These are phyloP conservation scores for Pogoniulus pusillus DNA, from an alignment of 2,797 vertebrate species.

Conservation along the genomic window DNA sequence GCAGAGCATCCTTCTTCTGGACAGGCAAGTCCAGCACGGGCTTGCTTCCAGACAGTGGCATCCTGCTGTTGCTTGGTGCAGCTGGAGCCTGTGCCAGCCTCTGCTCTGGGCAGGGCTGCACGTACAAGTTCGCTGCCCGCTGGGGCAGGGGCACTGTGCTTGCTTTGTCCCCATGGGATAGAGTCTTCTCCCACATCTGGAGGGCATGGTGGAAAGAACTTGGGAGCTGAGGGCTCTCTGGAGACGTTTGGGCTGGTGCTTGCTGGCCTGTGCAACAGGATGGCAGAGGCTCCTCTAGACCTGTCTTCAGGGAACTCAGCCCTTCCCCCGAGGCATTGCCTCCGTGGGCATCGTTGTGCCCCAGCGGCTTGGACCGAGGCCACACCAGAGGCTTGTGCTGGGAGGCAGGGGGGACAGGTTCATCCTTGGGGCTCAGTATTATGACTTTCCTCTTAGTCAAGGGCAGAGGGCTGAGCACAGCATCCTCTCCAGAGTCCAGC, in stretches of 20 bases:
- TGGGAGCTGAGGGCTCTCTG: background rate
- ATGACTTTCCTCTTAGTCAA: background rate
- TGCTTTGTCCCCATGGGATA: background rate
- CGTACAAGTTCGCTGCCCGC: background rate
- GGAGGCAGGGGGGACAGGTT: background rate
- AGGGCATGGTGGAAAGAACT: conserved; percentile 59
- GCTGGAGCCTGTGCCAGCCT: rapidly evolving
- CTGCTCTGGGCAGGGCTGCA: background rate
- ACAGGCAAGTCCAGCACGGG: background rate
- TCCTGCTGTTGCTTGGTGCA: background rate
- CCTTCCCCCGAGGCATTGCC: rapidly evolving
- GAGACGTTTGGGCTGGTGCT: background rate
- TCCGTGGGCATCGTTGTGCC: background rate
- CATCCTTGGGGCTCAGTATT: background rate
- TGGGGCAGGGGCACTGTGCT: background rate
- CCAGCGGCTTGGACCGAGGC: background rate
- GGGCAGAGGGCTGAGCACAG: background rate
- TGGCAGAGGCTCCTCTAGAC: background rate
- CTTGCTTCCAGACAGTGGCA: background rate
- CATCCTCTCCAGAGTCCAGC: background rate
- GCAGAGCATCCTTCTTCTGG: background rate
- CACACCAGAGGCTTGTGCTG: background rate
- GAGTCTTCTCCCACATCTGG: conserved; percentile 70
- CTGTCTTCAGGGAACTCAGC: background rate
- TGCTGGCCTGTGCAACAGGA: background rate